Base-by-base conservation (phyloP, 2,888 invertebrate genomes). In the Spodoptera exigua region DNA sequence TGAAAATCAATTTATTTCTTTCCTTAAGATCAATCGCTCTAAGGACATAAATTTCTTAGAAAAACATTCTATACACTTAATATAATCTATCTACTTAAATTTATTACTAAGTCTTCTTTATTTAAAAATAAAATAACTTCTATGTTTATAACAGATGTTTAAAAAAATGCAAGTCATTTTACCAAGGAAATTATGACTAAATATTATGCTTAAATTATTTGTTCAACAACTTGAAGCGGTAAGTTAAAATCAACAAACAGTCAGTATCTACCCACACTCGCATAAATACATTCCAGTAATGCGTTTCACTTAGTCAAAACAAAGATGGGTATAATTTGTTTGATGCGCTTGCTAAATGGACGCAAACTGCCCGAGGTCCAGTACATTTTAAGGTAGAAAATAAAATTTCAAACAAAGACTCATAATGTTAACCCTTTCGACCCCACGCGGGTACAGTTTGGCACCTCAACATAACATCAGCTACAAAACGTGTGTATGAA, bases 321-420 rank as follows among this genome's bases (percentile, higher is more conserved):
- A 85, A 88, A 83, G 82, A 82, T 80, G 80, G 71, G 69, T 74
- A 77, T 80, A 85, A 86, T 86, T 83, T 75, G 73, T 70, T 75
- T 61, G 60, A 66, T 75, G 61, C 76, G 69, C 80, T 78, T 77
- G 78, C 78, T 81, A 82, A 86, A 86, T 84, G 83, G 69, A 81
- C 82, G 79, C 80, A 78, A 80, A 84, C 76, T 74, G 78, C 84
- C 80, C 67, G 71, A 76, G 81, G 87, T 84, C 61, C 68, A 63
- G 76, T 71, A 80, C 74, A 79, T 83, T 83, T 83, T 74, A 76
- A 74, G 80, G 77, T 79, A 81, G 82, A 84, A 86, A 85, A 89
- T 89, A 87, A 91, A 88, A 87, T 87, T 89, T 86, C 78, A 88
- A 90, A 89, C 88, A 88, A 88, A 87, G 83, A 79, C 82, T 83